Evolutionary conservation across 2,888 invertebrate species (phyloP).

Genomic region (Lithophane semibrunnea): DNA sequence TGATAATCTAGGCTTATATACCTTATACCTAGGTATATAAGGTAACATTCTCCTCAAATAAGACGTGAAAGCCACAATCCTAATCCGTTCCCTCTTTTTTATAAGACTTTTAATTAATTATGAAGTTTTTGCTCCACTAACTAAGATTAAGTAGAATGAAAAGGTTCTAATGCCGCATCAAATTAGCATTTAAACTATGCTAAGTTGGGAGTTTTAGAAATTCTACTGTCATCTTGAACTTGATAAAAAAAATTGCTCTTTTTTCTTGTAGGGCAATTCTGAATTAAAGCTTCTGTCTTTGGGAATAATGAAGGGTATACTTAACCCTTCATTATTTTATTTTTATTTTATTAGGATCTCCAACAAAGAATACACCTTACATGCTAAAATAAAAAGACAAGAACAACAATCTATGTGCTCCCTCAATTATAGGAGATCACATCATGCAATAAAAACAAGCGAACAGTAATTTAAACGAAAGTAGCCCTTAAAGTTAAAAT

Average conservation of each 20-base stretch:
- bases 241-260: not conserved
- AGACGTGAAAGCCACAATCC: slow-evolving; percentile 33
- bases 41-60: slow-evolving; percentile 37
- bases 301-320: not conserved
- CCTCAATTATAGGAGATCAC: too few species aligned
- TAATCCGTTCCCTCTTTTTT: slow-evolving; percentile 51
- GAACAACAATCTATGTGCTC: too few species aligned
- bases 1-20: slow-evolving; percentile 37
- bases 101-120: slow-evolving; percentile 57
- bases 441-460: too few species aligned
- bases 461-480: too few species aligned
- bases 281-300: not conserved
- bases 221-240: slow-evolving; percentile 22
- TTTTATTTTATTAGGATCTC: too few species aligned
- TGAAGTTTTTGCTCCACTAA: slow-evolving; percentile 58
- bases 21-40: slow-evolving; percentile 1
- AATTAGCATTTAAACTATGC: slow-evolving; percentile 63
- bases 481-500: too few species aligned
- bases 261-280: not conserved
- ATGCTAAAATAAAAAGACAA: too few species aligned
- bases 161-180: slow-evolving; percentile 43
- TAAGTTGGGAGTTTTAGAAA: slow-evolving; percentile 40
- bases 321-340: too few species aligned
- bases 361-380: too few species aligned
- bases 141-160: slow-evolving; percentile 51